Conservation (phyloP, 2,797 vertebrate genomes). For the Chaunax sp. region DNA sequence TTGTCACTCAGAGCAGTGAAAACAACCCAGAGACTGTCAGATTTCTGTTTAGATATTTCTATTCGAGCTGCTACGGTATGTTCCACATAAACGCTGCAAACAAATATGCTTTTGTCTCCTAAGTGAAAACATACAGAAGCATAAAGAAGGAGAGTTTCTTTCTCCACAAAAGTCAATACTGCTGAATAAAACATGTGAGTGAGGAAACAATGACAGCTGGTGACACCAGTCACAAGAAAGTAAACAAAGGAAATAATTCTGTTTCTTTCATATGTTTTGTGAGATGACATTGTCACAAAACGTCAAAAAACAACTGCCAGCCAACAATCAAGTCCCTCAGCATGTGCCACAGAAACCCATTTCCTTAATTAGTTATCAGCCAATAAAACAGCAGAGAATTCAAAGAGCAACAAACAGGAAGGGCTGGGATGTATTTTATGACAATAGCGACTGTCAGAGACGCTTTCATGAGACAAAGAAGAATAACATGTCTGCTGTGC, state of each 20-base stretch:
- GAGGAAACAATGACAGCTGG: slow-evolving; percentile 36
- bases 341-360: slow-evolving; percentile 63
- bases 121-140: slow-evolving; percentile 44
- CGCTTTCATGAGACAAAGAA: slow-evolving; percentile 49
- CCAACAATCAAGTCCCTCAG: slow-evolving; percentile 61
- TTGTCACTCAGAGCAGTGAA: slow-evolving; percentile 39
- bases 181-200: slow-evolving; percentile 59
- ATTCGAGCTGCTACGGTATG: slow-evolving; percentile 34
- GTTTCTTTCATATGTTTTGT: slow-evolving; percentile 42
- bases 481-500: slow-evolving; percentile 38
- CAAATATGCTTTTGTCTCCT: slow-evolving; percentile 45
- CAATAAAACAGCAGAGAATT: slow-evolving; percentile 48
- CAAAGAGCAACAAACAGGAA: slow-evolving; percentile 23
- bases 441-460: slow-evolving; percentile 42
- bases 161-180: slow-evolving; percentile 38
- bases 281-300: slow-evolving; percentile 55
- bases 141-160: slow-evolving; percentile 38
- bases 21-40: slow-evolving; percentile 26
- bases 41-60: slow-evolving; percentile 29
- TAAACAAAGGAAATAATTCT: slow-evolving; percentile 51
- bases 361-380: slow-evolving; percentile 61
- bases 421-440: slow-evolving; percentile 18
- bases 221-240: slow-evolving; percentile 47
- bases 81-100: slow-evolving; percentile 29
- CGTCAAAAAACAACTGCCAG: slow-evolving; percentile 43